These are phyloP conservation scores for Drosophila sulfurigaster DNA, from an alignment of 1,140 invertebrate genomes.

Conservation along the genomic window DNA sequence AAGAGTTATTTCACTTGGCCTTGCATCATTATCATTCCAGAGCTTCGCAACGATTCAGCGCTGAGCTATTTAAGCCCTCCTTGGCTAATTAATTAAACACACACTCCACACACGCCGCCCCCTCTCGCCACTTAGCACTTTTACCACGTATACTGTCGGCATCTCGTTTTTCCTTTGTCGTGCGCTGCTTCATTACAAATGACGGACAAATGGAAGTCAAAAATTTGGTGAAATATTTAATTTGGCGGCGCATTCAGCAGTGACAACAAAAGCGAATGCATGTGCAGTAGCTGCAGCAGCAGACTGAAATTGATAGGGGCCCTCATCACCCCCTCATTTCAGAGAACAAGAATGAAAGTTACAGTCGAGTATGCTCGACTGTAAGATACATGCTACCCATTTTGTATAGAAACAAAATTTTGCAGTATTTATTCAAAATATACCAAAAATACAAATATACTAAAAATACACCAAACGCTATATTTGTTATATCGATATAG, in stretches of 20 bases:
- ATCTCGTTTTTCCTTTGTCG: background rate
- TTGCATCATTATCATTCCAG: conserved; percentile 8
- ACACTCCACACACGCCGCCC: background rate
- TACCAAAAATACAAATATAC: no score
- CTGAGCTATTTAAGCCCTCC: background rate
- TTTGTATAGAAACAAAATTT: no score
- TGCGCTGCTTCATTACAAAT: conserved; percentile 11
- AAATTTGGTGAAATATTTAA: conserved; percentile 47
- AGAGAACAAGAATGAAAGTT: no score
- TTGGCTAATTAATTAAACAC: conserved; percentile 3
- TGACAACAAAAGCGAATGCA: conserved; percentile 16
- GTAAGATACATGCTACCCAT: no score
- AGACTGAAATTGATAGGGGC: background rate
- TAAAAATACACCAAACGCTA: no score
- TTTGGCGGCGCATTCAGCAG: conserved; percentile 22
- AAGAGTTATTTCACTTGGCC: conserved; percentile 1
- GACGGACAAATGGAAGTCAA: conserved; percentile 5
- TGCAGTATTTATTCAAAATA: no score
- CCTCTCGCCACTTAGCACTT: background rate
- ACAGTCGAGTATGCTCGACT: no score
- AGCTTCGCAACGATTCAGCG: background rate
- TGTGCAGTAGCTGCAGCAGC: background rate
- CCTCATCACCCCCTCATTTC: no score
- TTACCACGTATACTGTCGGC: background rate
- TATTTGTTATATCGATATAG: no score